Base-by-base conservation (phyloP, 2,797 vertebrate genomes). In the Sciurus carolinensis region DNA sequence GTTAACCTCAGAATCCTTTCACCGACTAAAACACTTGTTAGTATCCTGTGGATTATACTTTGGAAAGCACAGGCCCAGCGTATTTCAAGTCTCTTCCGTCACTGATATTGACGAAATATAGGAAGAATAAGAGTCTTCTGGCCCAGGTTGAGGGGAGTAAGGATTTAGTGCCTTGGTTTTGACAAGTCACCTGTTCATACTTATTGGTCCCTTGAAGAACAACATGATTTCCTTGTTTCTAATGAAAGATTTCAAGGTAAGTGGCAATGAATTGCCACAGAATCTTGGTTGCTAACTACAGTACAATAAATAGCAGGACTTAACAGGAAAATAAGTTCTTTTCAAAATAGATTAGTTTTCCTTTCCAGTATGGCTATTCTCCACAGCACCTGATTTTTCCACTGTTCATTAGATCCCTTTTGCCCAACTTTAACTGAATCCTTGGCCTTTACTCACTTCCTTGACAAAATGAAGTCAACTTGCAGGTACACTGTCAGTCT, bases 401-500 rank as follows among this genome's bases (percentile, higher is more conserved):
- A 44, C 39, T 11, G 77, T 57, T 97, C 95, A n/a, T 15, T n/a
- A 96, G 36, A 95, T 87, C 83, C 96, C 22, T 64, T 98, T 95
- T 28, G 59, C 6, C 36, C 64, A 7, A 30, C 24, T 67, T 30
- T 17, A 18, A 33, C 7, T 72, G 36, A 52, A 85, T 39, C 52
- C 54, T 24, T n/a, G 87, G 10, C 0, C 91, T 96, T 98, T 96
- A 2, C 96, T 96, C 85, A 97, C 95, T 24, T 90, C 81, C 10
- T 83, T 69, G 33, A 87, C 0, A 95, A 91, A 88, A 64, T 0
- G 64, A 83, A 77, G 93, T 3, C 80, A 59, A 36, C 85, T 80
- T 57, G 50, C 67, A 76, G 85, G 71, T 33, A 91, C 76, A 44
- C 77, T 96, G 73, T 64, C 96, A 0, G 82, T 81, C 26, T 84